A percentile compares a stretch with the other conserved stretches of the same genome.
Conservation (phyloP, 2,113 vertebrate genomes). For the Hydropotes inermis region DNA sequence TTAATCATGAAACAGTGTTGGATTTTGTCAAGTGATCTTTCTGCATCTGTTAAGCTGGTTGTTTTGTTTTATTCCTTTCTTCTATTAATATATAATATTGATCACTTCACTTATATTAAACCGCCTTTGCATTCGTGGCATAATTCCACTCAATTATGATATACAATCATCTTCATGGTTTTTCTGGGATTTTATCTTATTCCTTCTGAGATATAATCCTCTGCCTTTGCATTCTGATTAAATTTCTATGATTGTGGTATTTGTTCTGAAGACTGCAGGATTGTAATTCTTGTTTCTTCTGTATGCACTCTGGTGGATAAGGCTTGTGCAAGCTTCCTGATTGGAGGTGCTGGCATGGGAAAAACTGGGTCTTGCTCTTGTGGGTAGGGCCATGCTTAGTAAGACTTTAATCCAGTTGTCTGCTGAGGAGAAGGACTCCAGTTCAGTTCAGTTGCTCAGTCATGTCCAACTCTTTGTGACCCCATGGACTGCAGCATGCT, state of each 20-base stretch:
- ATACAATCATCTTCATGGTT: neutral
- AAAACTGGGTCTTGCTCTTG: neutral
- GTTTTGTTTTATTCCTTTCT: neutral
- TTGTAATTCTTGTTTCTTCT: neutral
- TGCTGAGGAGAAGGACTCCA: neutral
- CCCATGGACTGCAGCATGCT: neutral
- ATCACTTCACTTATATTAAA: neutral
- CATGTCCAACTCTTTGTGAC: neutral
- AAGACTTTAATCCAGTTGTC: neutral
- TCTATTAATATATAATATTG: neutral
- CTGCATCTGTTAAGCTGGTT: neutral
- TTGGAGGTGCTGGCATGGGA: neutral
- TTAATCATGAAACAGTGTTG: conserved; percentile 3
- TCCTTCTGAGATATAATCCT: neutral
- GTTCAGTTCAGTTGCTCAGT: neutral
- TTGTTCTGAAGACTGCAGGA: neutral
- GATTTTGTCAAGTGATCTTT: neutral
- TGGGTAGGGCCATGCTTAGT: neutral
- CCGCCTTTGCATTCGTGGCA: neutral
- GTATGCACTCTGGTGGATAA: neutral
- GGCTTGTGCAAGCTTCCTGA: neutral
- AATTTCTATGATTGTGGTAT: neutral
- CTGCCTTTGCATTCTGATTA: neutral
- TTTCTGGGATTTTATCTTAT: neutral
- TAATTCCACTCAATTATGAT: neutral